These are phyloP conservation scores for Thinocorus orbignyianus DNA, from an alignment of 2,113 vertebrate genomes.

Conservation along the genomic window DNA sequence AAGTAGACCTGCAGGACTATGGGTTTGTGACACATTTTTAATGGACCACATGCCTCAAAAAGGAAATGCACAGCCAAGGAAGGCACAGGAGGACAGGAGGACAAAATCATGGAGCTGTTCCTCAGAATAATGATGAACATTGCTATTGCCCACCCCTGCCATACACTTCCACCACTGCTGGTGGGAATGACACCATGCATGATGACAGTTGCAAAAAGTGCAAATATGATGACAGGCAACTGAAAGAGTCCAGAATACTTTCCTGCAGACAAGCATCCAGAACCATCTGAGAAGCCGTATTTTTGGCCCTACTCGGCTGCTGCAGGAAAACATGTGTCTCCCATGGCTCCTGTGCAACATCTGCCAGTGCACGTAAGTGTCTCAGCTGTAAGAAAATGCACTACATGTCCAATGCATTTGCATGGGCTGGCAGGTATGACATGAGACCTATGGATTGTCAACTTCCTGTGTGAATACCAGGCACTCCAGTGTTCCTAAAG, in stretches of 20 bases:
- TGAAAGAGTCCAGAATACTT: background rate
- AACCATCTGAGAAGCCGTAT: background rate
- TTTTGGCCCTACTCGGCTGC: background rate
- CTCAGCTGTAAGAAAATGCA: background rate
- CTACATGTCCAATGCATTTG: background rate
- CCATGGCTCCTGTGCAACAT: background rate
- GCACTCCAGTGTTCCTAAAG: background rate
- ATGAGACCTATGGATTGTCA: background rate
- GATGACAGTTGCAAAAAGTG: background rate
- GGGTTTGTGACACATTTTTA: background rate
- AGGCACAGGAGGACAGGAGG: background rate
- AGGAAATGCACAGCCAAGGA: background rate
- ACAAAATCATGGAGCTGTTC: background rate
- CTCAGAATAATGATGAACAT: background rate
- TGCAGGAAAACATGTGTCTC: fast-evolving
- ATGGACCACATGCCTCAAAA: fast-evolving
- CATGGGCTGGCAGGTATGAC: background rate
- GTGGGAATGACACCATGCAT: background rate
- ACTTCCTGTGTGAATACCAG: background rate
- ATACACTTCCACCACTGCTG: fast-evolving
- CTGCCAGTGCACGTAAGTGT: background rate
- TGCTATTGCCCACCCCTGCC: background rate
- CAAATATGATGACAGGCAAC: fast-evolving
- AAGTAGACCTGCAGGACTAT: background rate
- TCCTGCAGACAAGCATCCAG: background rate